Evolutionary conservation across 2,113 vertebrate species (phyloP), one percentile per base, ranked within the genome.

Genomic region (Esox niger): DNA sequence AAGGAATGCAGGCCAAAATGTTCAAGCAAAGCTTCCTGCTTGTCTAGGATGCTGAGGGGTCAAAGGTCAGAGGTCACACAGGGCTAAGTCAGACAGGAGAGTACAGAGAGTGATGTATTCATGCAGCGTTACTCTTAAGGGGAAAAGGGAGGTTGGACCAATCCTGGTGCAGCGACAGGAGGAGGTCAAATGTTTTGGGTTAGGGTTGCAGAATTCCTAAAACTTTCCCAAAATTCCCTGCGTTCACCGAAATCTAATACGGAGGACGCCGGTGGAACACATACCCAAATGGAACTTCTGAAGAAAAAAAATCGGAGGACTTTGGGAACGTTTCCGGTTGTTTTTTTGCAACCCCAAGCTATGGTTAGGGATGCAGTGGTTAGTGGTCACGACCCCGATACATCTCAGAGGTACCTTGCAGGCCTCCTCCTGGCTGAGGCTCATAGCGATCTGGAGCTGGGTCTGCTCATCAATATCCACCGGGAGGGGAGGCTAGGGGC

Each of bases 391-490:
- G 31, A 31, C 68, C 66, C 62, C 64, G 21, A n/a, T 62, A 17
- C 66, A 75, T 73, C 73, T 70, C 57, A 58, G 79, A 96, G 98
- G 79, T 97, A 98, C 95, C 96, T 98, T 95, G 87, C 93, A 82
- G 0, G 93, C 90, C 80, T 97, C 94, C 89, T 96, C 92, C 91
- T 89, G 92, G 92, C 96, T 98, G 89, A 97, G 92, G 74, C 71
- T 91, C 87, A 98, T 91, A 68, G 96, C 96, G 76, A 96, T 92
- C 93, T 95, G 95, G 75, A 98, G 92, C 82, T 98, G 95, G 27
- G 93, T 90, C 89, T 98, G 94, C 87, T 99, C 97, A 0, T 98
- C 96, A 77, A 93, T 93, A 76, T 91, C 92, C 89, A 86, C 76
- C 60, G 79, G 77, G 64, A 83, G 82, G 76, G 88, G 80, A 11